Evolutionary conservation across 1,140 invertebrate species (phyloP).

Genomic region (Trypoxylus dichotomus): DNA sequence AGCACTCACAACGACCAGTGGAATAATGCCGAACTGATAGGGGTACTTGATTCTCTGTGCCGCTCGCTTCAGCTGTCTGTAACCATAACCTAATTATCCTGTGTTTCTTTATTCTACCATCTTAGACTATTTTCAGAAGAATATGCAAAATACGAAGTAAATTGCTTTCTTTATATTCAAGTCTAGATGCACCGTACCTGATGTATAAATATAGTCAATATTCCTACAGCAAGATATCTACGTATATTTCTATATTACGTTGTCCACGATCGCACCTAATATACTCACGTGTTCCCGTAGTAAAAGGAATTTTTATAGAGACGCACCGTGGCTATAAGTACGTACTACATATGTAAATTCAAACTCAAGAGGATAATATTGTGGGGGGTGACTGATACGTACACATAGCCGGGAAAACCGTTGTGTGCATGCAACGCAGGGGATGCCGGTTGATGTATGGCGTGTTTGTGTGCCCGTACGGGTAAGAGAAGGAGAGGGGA

Average conservation of each 20-base stretch:
- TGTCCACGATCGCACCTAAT: neutral
- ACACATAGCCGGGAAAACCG: neutral
- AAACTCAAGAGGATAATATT: conserved; percentile 30
- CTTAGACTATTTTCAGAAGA: too few species aligned
- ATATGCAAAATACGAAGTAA: too few species aligned
- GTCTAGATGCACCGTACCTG: too few species aligned
- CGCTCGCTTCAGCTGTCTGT: too few species aligned
- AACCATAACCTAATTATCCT: too few species aligned
- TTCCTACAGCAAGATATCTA: too few species aligned
- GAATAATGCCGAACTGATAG: too few species aligned
- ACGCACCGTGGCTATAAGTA: conserved; percentile 15
- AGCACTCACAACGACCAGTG: too few species aligned
- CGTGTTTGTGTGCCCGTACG: conserved; percentile 3
- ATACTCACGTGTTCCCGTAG: neutral
- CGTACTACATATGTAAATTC: conserved; percentile 28
- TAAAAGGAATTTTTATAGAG: conserved; percentile 26
- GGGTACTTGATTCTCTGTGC: too few species aligned
- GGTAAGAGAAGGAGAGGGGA: neutral
- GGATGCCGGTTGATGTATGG: conserved; percentile 20
- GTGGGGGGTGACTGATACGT: conserved; percentile 26
- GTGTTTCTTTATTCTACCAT: too few species aligned
- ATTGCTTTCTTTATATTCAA: too few species aligned
- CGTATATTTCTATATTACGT: neutral
- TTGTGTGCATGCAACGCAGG: neutral
- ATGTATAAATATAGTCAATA: too few species aligned